Percentiles rank a stretch among this genome's conserved stretches.
Evolutionary conservation across 2,797 vertebrate species (phyloP).

Genomic region (Synanceia verrucosa): DNA sequence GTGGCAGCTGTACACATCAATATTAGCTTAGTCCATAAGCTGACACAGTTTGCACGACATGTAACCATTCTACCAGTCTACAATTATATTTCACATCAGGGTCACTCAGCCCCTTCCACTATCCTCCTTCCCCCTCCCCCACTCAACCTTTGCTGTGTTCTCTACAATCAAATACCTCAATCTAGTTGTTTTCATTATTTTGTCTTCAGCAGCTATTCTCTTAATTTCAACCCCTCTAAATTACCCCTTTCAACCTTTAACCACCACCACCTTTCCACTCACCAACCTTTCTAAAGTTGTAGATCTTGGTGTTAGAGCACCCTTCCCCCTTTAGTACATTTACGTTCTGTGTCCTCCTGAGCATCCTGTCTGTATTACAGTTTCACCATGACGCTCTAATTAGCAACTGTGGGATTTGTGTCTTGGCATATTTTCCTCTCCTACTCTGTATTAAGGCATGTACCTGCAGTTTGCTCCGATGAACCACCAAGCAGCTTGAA

Average conservation of each 20-base stretch:
- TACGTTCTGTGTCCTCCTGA: not conserved
- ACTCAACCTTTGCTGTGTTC: not conserved
- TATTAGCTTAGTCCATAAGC: constrained; percentile 7
- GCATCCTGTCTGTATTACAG: constrained; percentile 38
- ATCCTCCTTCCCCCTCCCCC: not conserved
- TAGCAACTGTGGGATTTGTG: constrained; percentile 68
- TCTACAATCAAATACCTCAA: not conserved
- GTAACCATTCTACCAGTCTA: too few relatives aligned
- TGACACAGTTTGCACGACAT: not conserved
- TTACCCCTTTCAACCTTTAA: too few relatives aligned
- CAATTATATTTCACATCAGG: constrained; percentile 15
- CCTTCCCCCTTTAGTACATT: not conserved
- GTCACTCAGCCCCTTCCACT: not conserved
- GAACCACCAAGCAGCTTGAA: constrained; percentile 33
- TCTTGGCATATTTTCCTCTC: constrained; percentile 59
- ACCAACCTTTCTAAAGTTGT: not conserved
- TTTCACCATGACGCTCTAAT: constrained; percentile 65
- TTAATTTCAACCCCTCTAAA: not conserved
- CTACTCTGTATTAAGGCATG: constrained; percentile 34
- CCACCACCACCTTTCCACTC: not conserved
- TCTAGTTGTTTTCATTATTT: not conserved
- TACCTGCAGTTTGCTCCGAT: constrained; percentile 43
- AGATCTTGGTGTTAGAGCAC: not conserved
- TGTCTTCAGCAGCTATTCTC: too few relatives aligned
- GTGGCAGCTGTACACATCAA: not conserved